Percentiles rank a stretch among this genome's conserved stretches.
phyloP scores from a whole-genome alignment of 2,113 vertebrate genomes.

The Erythrolamprus reginae region DNA sequence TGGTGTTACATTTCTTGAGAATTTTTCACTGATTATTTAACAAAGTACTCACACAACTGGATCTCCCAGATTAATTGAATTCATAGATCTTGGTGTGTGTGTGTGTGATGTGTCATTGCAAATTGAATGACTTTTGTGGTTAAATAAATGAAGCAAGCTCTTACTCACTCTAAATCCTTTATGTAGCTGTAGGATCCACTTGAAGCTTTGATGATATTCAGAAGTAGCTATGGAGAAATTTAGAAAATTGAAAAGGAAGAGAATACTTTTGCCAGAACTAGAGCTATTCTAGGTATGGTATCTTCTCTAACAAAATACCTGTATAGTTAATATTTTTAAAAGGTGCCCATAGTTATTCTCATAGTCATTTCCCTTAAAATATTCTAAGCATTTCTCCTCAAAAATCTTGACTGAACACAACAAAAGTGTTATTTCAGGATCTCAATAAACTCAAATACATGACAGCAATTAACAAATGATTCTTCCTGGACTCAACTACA shows the following conservation, averaged over 20 bases:
- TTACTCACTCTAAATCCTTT: not conserved
- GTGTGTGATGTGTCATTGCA: not conserved
- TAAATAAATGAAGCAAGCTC: not conserved
- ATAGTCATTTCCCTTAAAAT: not conserved
- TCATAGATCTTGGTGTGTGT: not conserved
- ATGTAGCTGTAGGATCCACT: not conserved
- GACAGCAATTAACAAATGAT: not conserved
- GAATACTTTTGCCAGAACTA: not conserved
- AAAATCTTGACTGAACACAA: not conserved
- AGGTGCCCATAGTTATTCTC: not conserved
- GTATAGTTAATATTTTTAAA: constrained; percentile 2
- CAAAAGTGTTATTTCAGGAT: not conserved
- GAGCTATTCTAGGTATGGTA: not conserved
- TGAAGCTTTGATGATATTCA: not conserved
- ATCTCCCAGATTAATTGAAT: not conserved
- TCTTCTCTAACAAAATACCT: not conserved
- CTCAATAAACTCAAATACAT: not conserved
- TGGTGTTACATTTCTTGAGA: not conserved
- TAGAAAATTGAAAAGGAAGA: not conserved
- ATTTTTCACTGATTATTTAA: not conserved
- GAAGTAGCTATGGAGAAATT: not conserved
- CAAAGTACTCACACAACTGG: not conserved
- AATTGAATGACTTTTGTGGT: not conserved
- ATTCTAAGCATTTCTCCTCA: not conserved
- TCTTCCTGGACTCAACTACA: not conserved